Conservation (phyloP, 53 echinoderm and acorn worm genomes). For the Zoroaster sp. region DNA sequence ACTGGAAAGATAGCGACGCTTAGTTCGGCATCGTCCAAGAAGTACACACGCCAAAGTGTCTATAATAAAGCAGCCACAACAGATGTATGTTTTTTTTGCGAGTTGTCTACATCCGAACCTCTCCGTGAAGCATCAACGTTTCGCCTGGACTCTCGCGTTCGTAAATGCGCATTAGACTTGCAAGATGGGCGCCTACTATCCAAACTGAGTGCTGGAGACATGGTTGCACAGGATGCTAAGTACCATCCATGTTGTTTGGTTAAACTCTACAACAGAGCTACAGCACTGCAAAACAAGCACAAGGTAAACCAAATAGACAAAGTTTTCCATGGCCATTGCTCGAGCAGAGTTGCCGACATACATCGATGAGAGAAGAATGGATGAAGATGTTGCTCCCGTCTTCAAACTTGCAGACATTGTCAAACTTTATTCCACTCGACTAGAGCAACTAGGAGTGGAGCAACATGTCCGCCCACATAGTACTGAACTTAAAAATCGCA, state of each 20-base stretch:
- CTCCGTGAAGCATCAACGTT: slow-evolving; percentile 42
- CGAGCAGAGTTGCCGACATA: slow-evolving; percentile 45
- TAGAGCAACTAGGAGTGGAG: slow-evolving; percentile 34
- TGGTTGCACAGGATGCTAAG: slow-evolving; percentile 51
- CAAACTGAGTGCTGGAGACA: slow-evolving; percentile 50
- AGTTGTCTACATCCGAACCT: not conserved
- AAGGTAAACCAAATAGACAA: not conserved
- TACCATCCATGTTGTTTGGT: slow-evolving; percentile 45
- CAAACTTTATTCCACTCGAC: slow-evolving; percentile 20
- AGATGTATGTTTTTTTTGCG: slow-evolving; percentile 33
- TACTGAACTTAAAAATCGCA: slow-evolving; percentile 31
- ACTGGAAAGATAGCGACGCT: not conserved
- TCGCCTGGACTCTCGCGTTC: not conserved
- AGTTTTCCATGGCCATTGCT: not conserved
- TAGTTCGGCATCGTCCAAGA: not conserved
- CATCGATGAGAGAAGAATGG: slow-evolving; percentile 18
- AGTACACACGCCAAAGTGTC: not conserved
- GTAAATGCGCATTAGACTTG: slow-evolving; percentile 11
- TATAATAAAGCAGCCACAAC: not conserved
- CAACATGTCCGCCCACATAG: not conserved
- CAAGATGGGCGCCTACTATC: slow-evolving; percentile 30
- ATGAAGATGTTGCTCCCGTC: slow-evolving; percentile 27
- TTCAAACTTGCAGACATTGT: slow-evolving; percentile 36
- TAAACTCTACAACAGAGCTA: slow-evolving; percentile 43
- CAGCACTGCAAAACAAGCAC: not conserved